Evolutionary conservation across 2,797 vertebrate genomes (phyloP), one percentile per base, ranked within the genome.

Genomic region (Eupleurogrammus muticus): DNA sequence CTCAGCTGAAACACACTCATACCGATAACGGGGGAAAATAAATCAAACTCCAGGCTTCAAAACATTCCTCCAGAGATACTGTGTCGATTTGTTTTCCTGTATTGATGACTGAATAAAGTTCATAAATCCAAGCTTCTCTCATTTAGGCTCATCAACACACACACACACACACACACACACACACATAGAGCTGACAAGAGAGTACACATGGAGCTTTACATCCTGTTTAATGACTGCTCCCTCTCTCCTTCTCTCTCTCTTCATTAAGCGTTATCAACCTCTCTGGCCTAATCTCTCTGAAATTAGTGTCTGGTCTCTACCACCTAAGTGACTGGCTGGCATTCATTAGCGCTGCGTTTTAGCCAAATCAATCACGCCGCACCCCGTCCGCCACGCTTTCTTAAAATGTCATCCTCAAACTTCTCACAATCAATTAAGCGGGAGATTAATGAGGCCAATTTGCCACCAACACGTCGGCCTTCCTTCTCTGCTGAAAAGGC

Each of bases 391-490:
- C 90, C 87, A 89, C 83, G 90, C 87, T 90, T 93, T 94, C 92
- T 94, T 92, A 73, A 94, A 94, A 94, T 94, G 94, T 94, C 94
- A 95, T 93, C 90, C 90, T 90, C 91, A 92, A 94, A 95, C 93
- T 93, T 93, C 94, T 94, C 91, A 93, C 93, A 94, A 94, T 95
- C 93, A 94, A 94, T 94, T 94, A 93, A 91, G 90, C 82, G 81
- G 78, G 91, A 94, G 93, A 94, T 95, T 94, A 94, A 95, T 93
- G 94, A 91, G 92, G 88, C 92, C 93, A 94, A 94, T 94, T 95
- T 94, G 85, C 87, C 87, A 80, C 91, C 87, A 92, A 94, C 92
- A 90, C 83, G 89, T 90, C 87, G 66, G 66, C 87, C 89, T 88
- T 84, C 82, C 46, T 70, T 67, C 79, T 66, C 56, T 1, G 44